phyloP scores from a whole-genome alignment of 2,888 invertebrate genomes.

The Loripinus fragilis region DNA sequence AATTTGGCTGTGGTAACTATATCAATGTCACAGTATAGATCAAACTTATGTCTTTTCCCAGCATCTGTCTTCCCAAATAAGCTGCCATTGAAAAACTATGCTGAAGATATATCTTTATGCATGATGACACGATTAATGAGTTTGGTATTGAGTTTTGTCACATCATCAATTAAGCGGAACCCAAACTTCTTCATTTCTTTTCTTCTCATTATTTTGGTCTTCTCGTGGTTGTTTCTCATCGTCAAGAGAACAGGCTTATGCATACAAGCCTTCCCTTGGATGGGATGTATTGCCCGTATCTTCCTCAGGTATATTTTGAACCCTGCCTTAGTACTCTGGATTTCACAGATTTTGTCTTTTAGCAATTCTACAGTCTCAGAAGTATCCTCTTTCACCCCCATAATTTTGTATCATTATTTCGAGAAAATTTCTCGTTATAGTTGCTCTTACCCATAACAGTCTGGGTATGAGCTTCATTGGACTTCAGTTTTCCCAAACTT shows the following conservation, averaged over 20 bases:
- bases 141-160: conserved; percentile 12
- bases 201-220: no score
- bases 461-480: background rate
- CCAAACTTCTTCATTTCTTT: conserved; percentile 18
- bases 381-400: background rate
- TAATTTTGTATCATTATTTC: conserved; percentile 14
- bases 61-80: conserved; percentile 16
- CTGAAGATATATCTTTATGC: conserved; percentile 18
- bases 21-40: no score
- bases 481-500: background rate
- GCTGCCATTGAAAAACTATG: conserved; percentile 27
- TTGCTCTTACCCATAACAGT: conserved; percentile 11
- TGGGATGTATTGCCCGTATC: conserved; percentile 3
- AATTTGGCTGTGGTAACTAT: no score
- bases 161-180: conserved; percentile 19
- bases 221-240: conserved; percentile 13
- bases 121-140: conserved; percentile 10
- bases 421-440: conserved; percentile 17
- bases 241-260: conserved; percentile 18
- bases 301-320: conserved; percentile 2
- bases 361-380: conserved; percentile 1
- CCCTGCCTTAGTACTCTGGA: background rate
- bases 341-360: no score
- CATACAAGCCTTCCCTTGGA: conserved; percentile 17
- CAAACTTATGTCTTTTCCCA: conserved; percentile 12